These are phyloP conservation scores for Eclectus roratus DNA, from an alignment of 2,113 vertebrate species.

Conservation along the genomic window DNA sequence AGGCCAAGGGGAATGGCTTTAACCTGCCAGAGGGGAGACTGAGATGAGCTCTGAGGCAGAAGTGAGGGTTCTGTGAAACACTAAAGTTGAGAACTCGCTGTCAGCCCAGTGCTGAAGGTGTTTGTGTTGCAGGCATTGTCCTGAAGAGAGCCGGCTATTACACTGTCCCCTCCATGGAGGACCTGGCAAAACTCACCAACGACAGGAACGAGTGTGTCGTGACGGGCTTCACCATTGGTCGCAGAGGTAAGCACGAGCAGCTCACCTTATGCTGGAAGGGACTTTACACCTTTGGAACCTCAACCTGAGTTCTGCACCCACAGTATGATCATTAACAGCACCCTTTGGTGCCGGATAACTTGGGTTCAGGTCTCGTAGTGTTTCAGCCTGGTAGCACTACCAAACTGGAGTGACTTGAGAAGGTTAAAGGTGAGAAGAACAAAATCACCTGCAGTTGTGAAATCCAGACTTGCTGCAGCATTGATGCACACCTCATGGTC, in stretches of 20 bases:
- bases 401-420: too few relatives aligned
- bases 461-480: background rate
- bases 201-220: constrained; percentile 86
- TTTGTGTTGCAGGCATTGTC: constrained; percentile 79
- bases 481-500: rapidly evolving
- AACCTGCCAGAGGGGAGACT: background rate
- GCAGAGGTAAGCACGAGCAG: constrained; percentile 77
- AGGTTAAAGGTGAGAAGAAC: background rate
- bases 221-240: constrained; percentile 91
- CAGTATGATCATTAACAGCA: background rate
- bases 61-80: background rate
- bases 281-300: rapidly evolving
- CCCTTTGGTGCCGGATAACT: background rate
- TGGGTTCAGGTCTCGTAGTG: background rate
- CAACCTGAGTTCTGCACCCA: rapidly evolving
- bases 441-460: background rate
- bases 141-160: constrained; percentile 89
- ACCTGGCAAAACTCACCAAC: constrained; percentile 83
- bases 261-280: background rate
- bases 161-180: constrained; percentile 93
- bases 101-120: background rate
- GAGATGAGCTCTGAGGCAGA: background rate
- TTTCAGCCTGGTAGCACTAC: rapidly evolving
- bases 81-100: rapidly evolving
- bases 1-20: background rate